A percentile compares a stretch with the other conserved stretches of the same genome.
Conservation (phyloP, 2,888 invertebrate species). For the Lochmaea capreae region DNA sequence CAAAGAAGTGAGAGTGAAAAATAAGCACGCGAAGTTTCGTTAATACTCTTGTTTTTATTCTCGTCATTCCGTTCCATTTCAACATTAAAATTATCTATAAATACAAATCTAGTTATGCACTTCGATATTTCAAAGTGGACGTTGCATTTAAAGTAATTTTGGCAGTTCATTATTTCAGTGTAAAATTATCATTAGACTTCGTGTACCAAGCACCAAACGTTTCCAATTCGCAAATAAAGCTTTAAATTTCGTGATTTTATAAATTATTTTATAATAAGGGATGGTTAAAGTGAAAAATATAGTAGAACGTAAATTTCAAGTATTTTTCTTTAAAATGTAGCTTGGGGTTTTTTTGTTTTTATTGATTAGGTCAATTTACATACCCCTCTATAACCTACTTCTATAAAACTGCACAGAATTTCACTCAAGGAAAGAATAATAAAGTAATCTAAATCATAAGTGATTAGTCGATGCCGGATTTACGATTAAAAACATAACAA, state of each 20-base stretch:
- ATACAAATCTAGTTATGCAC: background rate
- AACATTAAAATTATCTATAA: background rate
- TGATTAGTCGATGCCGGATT: too few relatives aligned
- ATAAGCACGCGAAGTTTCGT: too few relatives aligned
- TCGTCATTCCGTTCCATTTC: background rate
- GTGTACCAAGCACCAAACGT: constrained; percentile 28
- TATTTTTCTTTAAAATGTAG: too few relatives aligned
- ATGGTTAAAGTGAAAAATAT: background rate
- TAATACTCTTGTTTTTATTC: background rate
- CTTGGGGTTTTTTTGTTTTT: too few relatives aligned
- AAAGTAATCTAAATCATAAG: too few relatives aligned
- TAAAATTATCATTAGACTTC: constrained; percentile 17
- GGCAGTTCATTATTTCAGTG: background rate
- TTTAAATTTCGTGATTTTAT: background rate
- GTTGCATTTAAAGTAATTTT: background rate
- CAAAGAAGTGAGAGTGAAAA: too few relatives aligned
- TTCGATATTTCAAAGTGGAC: background rate
- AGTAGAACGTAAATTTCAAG: background rate
- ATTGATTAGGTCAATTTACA: too few relatives aligned
- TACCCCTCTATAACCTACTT: too few relatives aligned
- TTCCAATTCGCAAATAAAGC: background rate
- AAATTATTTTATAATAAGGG: background rate
- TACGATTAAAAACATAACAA: too few relatives aligned
- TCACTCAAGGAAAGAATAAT: too few relatives aligned
- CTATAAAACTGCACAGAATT: too few relatives aligned